Percentiles rank a stretch among this genome's conserved stretches.
Conservation (phyloP, 2,113 vertebrate species). For the Triplophysa siluroides region DNA sequence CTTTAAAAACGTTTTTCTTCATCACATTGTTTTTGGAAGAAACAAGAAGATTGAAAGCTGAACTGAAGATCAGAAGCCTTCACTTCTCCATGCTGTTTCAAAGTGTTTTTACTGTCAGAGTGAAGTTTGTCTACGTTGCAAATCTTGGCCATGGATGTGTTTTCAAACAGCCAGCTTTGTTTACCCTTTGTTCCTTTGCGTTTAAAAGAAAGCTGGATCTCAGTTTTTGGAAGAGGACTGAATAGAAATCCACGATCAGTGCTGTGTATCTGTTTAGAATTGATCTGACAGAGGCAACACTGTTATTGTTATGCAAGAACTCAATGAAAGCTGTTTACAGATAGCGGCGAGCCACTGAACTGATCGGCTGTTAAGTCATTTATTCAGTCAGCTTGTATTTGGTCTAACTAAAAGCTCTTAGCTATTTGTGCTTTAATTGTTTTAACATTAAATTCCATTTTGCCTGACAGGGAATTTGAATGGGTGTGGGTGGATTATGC, state of each 20-base stretch:
- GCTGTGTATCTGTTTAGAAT: conserved; percentile 1
- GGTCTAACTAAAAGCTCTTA: neutral
- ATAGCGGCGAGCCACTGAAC: neutral
- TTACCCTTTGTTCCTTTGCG: neutral
- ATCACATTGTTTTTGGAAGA: neutral
- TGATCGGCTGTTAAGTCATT: neutral
- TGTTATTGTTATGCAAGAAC: neutral
- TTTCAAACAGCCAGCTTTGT: neutral
- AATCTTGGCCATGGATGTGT: neutral
- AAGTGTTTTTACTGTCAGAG: neutral
- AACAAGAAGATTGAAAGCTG: neutral
- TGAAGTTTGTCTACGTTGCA: neutral
- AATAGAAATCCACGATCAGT: neutral
- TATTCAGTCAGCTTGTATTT: neutral
- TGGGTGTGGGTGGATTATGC: neutral
- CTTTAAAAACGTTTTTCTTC: neutral
- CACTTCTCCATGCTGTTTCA: conserved; percentile 2
- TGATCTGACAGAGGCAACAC: conserved; percentile 13
- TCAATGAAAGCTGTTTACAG: conserved; percentile 22
- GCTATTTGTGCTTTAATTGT: neutral
- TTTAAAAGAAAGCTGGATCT: neutral
- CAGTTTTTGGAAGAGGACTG: neutral
- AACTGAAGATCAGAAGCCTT: conserved; percentile 2
- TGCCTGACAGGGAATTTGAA: neutral
- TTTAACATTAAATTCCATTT: neutral